Base-by-base conservation (phyloP, 1,140 invertebrate genomes). In the Saccostrea glomerata region DNA sequence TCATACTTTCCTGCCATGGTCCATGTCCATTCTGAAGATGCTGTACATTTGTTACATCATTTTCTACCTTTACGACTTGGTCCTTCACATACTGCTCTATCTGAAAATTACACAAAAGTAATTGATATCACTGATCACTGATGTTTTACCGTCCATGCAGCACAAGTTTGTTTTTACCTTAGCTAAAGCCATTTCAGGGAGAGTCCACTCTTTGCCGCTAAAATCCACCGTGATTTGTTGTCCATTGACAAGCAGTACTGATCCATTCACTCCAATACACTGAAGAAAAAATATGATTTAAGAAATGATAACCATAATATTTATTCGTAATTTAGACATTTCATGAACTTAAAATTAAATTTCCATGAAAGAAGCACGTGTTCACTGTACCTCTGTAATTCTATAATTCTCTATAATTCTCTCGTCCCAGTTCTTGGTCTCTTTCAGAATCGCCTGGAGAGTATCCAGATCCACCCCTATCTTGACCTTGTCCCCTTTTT, bases 21-120 rank as follows among this genome's bases (percentile, higher is more conserved):
- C 87, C 87, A 86, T 88, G 87, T 5, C 87, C 87, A 85, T 86
- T 88, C 40, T 88, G 87, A 30, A 88, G 54, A 17, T 54, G 85
- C 7, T 63, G 40, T n/a, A 88, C 87, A 30, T 82, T 54, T 17
- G 13, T 12, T 20, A 7, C 55, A 66, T 82, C 77, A 20, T 55
- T 82, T 55, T 83, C 36, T 20, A 88, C 25, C 20, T 40, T 20
- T 1, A 85, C 84, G 7, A 85, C 84, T 36, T 85, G 84, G 25
- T 85, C 56, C 30, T 60, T 85, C 56, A 54, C 55, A 85, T 56
- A 85, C 36, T 85, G 55, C 60, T 58, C 30, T 7, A 85, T 47
- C 84, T 85, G 30, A 54, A 84, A 84, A 17, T 84, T 6, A 84
- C 17, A 54, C 15, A 15, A 4, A 84, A 23, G 40, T 83, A 30